Evolutionary conservation across 2,888 invertebrate species (phyloP), one percentile per base, ranked within the genome.

Genomic region (Tenthredo scrophulariae): DNA sequence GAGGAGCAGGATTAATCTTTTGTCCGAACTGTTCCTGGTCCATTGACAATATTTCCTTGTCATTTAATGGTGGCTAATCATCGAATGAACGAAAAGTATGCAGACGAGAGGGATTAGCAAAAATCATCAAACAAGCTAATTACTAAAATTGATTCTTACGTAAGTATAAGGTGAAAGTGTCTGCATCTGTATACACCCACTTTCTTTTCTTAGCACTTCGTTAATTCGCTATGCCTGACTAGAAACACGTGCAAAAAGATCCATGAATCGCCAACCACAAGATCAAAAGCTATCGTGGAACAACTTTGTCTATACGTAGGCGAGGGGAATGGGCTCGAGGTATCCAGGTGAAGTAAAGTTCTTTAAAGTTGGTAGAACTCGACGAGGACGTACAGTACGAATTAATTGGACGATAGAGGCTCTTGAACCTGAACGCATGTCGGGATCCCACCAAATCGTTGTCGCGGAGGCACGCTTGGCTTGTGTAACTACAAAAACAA

Each of bases 401-500:
- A 62, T 80, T 80, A 80, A 80, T 80, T 62, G 62, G 58, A 62
- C 0, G n/a, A 80, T 10, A 62, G 58, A 37, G 54, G 58, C 40
- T 62, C 80, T 50, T 80, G 58, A 62, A 58, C 40, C 80, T 80
- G 58, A 62, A 80, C 80, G 80, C 80, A 80, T 62, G 58, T 79
- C 79, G 80, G 62, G 18, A 80, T 80, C 58, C 80, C 80, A 40
- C 62, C 80, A 40, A 80, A 37, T 80, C 22, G 46, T 62, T 40
- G 80, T 80, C 80, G 62, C 58, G 58, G 80, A 62, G 79, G 50
- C 40, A 80, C 80, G 80, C 80, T 80, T 80, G 37, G 80, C 62
- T 80, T 80, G 80, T 80, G 80, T 40, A 62, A 80, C 22, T 58
- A 80, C 40, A 80, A 80, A 80, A 80, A 80, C 80, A 80, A 80